Conservation (phyloP, 2,888 invertebrate species). For the Macrosiphum euphorbiae region DNA sequence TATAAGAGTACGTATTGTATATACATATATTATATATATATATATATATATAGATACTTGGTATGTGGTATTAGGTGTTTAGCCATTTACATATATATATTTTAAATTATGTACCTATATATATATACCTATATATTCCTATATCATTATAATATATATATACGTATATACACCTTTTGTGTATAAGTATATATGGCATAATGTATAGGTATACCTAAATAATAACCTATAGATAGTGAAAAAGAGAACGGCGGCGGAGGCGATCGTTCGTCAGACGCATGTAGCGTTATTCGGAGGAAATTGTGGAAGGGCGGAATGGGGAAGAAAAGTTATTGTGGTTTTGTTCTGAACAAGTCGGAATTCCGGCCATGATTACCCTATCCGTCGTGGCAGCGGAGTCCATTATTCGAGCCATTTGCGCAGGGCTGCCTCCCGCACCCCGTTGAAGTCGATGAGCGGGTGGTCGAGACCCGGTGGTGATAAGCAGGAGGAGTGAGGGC, state of each 20-base stretch:
- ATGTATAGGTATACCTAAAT: neutral
- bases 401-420: slow-evolving; percentile 60
- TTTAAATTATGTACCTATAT: neutral
- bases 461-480: neutral
- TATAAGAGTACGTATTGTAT: neutral
- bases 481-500: neutral
- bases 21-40: too few species aligned
- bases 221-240: neutral
- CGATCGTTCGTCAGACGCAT: neutral
- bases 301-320: neutral
- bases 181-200: neutral
- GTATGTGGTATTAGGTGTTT: neutral
- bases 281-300: neutral
- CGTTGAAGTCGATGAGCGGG: neutral
- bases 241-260: neutral
- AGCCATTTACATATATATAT: neutral
- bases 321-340: slow-evolving; percentile 54
- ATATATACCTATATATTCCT: neutral
- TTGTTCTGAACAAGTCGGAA: slow-evolving; percentile 59
- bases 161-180: neutral
- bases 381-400: slow-evolving; percentile 47
- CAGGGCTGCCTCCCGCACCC: neutral
- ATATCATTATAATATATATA: neutral
- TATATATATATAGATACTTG: neutral
- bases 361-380: slow-evolving; percentile 57